phyloP scores from a whole-genome alignment of 2,113 vertebrate species.

The Mobula birostris region DNA sequence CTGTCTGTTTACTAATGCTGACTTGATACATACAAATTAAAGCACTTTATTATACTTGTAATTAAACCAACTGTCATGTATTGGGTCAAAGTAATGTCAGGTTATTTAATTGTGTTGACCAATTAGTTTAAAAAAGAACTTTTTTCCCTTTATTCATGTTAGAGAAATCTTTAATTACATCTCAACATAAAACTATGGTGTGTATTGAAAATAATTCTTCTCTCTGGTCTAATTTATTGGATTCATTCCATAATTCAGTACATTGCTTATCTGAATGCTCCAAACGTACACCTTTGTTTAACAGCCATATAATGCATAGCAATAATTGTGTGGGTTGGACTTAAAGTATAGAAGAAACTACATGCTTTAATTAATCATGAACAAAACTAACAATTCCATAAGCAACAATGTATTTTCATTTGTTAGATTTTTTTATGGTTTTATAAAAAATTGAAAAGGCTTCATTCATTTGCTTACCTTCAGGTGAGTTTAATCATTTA shows the following conservation, averaged over 20 bases:
- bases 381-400: background rate
- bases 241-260: background rate
- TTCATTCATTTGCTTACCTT: background rate
- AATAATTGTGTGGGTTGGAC: background rate
- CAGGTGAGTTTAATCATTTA: background rate
- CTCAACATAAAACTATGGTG: background rate
- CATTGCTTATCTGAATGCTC: background rate
- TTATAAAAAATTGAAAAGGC: background rate
- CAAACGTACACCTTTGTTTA: background rate
- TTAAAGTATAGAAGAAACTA: background rate
- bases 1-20: background rate
- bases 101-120: background rate
- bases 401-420: background rate
- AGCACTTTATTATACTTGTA: constrained; percentile 21
- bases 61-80: background rate
- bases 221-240: background rate
- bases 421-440: background rate
- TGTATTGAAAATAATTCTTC: background rate
- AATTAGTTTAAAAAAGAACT: background rate
- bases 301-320: background rate
- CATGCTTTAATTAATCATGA: background rate
- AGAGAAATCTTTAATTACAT: background rate
- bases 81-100: background rate
- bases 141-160: background rate
- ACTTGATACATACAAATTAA: background rate